Evolutionary conservation across 2,113 vertebrate species (phyloP).

Genomic region (Barnardius zonarius): DNA sequence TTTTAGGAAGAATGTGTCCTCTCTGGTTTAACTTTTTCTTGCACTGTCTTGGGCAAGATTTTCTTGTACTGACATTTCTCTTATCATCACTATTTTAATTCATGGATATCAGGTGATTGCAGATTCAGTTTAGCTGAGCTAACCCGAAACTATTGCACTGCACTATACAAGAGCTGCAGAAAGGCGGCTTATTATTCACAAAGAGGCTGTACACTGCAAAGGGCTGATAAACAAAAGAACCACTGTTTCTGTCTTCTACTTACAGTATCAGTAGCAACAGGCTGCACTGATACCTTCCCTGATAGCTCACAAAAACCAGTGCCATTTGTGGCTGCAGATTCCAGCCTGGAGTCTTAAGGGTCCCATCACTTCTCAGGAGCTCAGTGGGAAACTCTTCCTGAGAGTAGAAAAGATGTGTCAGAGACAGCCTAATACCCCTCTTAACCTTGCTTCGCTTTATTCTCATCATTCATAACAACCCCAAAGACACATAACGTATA

Average conservation of each 20-base stretch:
- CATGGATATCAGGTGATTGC: not conserved
- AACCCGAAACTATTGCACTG: not conserved
- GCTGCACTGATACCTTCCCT: conserved; percentile 20
- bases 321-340: not conserved
- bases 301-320: not conserved
- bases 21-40: not conserved
- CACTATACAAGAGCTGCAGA: not conserved
- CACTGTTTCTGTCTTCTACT: conserved; percentile 38
- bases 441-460: conserved; percentile 21
- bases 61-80: not conserved
- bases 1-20: not conserved
- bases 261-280: conserved; percentile 29
- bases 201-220: not conserved
- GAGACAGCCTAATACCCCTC: not conserved
- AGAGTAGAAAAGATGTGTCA: not conserved
- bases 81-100: not conserved
- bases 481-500: not conserved
- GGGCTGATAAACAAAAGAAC: conserved; percentile 49
- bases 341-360: not conserved
- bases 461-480: not conserved
- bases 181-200: conserved; percentile 14
- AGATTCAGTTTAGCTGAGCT: not conserved
- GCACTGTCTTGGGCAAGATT: not conserved
- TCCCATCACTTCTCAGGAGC: not conserved
- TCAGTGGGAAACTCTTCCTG: not conserved